Conservation (phyloP, 1,140 invertebrate species). For the Oppia nitens region DNA sequence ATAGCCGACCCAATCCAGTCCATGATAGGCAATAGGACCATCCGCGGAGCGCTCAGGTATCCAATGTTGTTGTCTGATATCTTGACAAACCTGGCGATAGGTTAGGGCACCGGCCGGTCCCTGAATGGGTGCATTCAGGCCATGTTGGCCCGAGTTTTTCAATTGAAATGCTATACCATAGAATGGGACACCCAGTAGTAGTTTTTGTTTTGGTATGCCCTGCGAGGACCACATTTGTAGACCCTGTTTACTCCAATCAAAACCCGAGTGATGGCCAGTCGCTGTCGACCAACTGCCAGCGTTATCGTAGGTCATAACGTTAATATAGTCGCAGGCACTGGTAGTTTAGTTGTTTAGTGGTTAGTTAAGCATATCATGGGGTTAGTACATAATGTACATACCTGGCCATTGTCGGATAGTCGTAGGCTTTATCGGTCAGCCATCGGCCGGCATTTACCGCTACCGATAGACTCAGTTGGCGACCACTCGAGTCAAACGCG, state of each 20-base stretch:
- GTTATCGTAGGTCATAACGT: neutral
- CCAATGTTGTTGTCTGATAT: slow-evolving; percentile 64
- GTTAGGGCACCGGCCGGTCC: slow-evolving; percentile 29
- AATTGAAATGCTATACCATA: slow-evolving; percentile 49
- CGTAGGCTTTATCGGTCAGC: neutral
- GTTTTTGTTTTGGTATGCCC: slow-evolving; percentile 37
- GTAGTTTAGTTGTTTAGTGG: neutral
- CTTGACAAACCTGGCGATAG: slow-evolving; percentile 38
- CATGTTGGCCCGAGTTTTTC: slow-evolving; percentile 58
- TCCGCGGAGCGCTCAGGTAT: slow-evolving; percentile 14
- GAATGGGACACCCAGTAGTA: slow-evolving; percentile 50
- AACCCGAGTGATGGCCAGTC: neutral
- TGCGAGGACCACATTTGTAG: neutral
- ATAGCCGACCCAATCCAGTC: slow-evolving; percentile 52
- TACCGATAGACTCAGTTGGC: neutral
- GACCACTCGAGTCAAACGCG: neutral
- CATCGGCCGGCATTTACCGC: neutral
- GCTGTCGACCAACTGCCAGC: neutral
- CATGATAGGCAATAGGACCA: slow-evolving; percentile 44
- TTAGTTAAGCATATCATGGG: neutral
- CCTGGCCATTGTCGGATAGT: neutral
- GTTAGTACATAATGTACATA: neutral
- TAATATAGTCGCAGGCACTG: neutral
- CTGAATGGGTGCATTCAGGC: slow-evolving; percentile 59
- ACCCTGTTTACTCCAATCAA: neutral